Conservation (phyloP, 2,797 vertebrate species). For the Erethizon dorsatum region DNA sequence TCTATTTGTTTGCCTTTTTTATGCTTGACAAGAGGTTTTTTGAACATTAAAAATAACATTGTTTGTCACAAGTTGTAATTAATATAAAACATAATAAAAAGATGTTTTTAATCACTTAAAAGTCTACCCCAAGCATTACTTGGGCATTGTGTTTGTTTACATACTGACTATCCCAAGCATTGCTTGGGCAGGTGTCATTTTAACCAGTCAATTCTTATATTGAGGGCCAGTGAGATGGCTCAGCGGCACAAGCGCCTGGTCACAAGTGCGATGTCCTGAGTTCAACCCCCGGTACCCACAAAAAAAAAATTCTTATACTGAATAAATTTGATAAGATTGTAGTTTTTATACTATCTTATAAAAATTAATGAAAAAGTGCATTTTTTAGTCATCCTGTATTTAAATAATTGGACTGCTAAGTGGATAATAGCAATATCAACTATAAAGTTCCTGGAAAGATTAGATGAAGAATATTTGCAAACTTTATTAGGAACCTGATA, state of each 20-base stretch:
- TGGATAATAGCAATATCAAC: constrained; percentile 1
- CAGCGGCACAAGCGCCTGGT: too few species aligned
- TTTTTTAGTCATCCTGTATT: background rate
- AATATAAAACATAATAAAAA: constrained; percentile 63
- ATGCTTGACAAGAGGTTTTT: constrained; percentile 44
- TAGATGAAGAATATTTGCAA: constrained; percentile 43
- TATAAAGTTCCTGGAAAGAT: constrained; percentile 37
- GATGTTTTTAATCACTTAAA: background rate
- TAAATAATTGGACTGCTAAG: background rate
- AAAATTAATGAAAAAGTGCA: background rate
- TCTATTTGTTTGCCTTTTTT: background rate
- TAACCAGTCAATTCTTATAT: background rate
- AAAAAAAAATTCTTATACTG: background rate
- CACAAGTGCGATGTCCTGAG: too few species aligned
- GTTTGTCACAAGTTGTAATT: constrained; percentile 21
- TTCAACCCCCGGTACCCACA: too few species aligned
- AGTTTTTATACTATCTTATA: background rate
- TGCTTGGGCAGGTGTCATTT: background rate
- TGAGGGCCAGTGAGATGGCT: background rate
- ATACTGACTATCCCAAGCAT: background rate
- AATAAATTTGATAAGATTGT: background rate
- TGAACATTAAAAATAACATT: constrained; percentile 55
- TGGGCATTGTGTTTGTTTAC: background rate
- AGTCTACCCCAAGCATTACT: background rate
- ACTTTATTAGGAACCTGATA: constrained; percentile 43